Evolutionary conservation across 2,797 vertebrate species (phyloP).

Genomic region (Cossypha heuglini): DNA sequence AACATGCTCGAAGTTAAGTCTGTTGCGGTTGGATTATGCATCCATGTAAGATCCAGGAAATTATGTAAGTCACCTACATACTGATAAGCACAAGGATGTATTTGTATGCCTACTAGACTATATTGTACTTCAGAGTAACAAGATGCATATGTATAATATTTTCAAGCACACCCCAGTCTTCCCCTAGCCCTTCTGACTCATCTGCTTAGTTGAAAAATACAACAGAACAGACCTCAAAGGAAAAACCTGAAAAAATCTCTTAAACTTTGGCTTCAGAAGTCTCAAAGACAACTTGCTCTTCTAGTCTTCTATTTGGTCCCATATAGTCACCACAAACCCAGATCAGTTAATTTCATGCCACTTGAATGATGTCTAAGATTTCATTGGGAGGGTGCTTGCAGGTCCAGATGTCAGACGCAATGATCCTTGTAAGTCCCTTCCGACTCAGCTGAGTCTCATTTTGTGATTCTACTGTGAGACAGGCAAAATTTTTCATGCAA

Average conservation of each 20-base stretch:
- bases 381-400: background rate
- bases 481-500: background rate
- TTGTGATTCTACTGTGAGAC: background rate
- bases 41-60: background rate
- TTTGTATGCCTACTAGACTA: background rate
- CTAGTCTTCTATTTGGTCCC: background rate
- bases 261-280: background rate
- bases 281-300: background rate
- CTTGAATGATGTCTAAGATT: background rate
- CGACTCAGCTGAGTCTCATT: background rate
- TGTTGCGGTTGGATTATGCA: background rate
- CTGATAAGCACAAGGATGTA: background rate
- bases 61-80: background rate
- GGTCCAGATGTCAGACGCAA: fast-evolving
- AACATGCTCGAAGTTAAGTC: background rate
- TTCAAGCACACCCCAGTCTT: background rate
- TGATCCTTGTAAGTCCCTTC: background rate
- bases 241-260: background rate
- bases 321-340: background rate
- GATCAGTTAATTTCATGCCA: background rate
- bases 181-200: background rate
- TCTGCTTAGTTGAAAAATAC: background rate
- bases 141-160: background rate
- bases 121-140: background rate
- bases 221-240: background rate